Evolutionary conservation across 2,888 invertebrate species (phyloP).

Genomic region (Thumatha senex): DNA sequence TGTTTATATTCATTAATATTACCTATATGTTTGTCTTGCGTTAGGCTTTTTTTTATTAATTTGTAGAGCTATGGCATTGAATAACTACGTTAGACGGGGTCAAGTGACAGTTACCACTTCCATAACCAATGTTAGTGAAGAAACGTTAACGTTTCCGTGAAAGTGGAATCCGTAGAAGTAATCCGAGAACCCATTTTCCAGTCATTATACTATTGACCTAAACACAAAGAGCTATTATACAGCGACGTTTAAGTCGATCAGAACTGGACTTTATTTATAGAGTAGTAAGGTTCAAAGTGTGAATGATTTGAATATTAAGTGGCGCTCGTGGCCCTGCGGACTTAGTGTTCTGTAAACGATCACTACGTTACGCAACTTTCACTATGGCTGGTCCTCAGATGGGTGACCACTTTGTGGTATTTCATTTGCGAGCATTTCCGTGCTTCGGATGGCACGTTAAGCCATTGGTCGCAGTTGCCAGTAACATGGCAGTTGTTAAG

Average conservation of each 20-base stretch:
- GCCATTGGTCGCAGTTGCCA: too few species aligned
- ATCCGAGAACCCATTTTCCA: conserved; percentile 55
- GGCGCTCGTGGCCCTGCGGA: too few species aligned
- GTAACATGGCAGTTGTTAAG: too few species aligned
- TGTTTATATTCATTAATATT: too few species aligned
- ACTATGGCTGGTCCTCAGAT: too few species aligned
- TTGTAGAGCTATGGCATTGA: neutral
- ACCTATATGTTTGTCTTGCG: too few species aligned
- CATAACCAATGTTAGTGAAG: conserved; percentile 9
- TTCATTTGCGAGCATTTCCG: too few species aligned
- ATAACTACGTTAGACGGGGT: neutral
- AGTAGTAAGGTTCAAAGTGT: neutral
- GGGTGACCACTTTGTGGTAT: too few species aligned
- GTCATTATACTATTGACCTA: conserved; percentile 55
- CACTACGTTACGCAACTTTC: too few species aligned
- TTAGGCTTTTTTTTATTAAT: too few species aligned
- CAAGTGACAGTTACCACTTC: conserved; percentile 2
- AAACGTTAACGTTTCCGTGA: conserved; percentile 44
- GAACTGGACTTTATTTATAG: conserved; percentile 18
- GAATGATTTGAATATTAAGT: neutral
- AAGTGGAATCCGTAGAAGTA: conserved; percentile 57
- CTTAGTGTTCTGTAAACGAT: too few species aligned
- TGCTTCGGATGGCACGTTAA: too few species aligned
- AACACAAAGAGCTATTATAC: conserved; percentile 66
- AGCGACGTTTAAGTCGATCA: conserved; percentile 34